These are phyloP conservation scores for Phaedon cochleariae DNA, from an alignment of 2,888 invertebrate species.

Conservation along the genomic window DNA sequence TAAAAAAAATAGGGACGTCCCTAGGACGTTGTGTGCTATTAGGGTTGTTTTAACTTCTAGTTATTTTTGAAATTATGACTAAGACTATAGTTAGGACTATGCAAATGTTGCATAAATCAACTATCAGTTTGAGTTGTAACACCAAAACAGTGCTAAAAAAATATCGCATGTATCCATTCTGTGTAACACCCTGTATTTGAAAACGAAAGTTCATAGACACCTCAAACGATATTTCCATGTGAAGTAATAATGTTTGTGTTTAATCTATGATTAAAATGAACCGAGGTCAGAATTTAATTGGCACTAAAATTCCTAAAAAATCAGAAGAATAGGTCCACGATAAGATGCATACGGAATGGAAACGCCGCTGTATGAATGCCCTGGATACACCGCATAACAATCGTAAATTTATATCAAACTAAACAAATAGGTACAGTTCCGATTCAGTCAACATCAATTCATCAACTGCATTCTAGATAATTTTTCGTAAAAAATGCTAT, in stretches of 20 bases:
- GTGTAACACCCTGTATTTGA: too few relatives aligned
- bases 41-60: too few relatives aligned
- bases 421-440: background rate
- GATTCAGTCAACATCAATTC: background rate
- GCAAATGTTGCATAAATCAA: too few relatives aligned
- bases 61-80: too few relatives aligned
- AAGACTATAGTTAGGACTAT: too few relatives aligned
- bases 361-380: background rate
- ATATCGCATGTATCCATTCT: too few relatives aligned
- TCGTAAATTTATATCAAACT: background rate
- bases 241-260: background rate
- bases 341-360: background rate
- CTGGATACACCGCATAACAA: background rate
- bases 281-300: background rate
- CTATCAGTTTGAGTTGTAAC: too few relatives aligned
- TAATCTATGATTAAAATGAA: background rate
- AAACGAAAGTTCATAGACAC: background rate
- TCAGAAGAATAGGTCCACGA: background rate
- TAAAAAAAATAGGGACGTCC: too few relatives aligned
- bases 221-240: too few relatives aligned
- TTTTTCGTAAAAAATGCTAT: slow-evolving; percentile 16
- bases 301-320: background rate
- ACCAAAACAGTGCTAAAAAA: too few relatives aligned
- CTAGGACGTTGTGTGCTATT: too few relatives aligned
- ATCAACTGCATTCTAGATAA: slow-evolving; percentile 7